phyloP scores from a whole-genome alignment of 2,113 vertebrate genomes.

The Entelurus aequoreus region DNA sequence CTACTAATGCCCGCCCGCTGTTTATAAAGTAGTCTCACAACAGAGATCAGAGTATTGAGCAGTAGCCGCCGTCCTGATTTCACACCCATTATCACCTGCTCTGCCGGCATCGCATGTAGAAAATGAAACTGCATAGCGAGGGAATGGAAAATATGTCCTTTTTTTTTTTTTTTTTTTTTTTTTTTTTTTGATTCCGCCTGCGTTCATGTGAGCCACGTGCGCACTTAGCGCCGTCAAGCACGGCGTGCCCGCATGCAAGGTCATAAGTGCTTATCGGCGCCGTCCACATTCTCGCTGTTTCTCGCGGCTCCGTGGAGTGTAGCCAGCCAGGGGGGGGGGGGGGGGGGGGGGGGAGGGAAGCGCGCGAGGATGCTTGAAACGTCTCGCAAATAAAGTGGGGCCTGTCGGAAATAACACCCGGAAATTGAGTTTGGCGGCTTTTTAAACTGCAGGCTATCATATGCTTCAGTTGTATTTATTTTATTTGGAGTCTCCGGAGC shows the following conservation, averaged over 20 bases:
- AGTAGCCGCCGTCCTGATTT: slow-evolving; percentile 43
- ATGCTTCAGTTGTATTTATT: slow-evolving; percentile 5
- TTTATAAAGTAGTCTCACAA: slow-evolving; percentile 38
- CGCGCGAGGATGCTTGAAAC: neutral
- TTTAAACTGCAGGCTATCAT: neutral
- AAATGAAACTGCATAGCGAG: slow-evolving; percentile 42
- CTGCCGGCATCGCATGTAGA: slow-evolving; percentile 36
- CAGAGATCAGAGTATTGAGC: slow-evolving; percentile 23
- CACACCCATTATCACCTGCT: slow-evolving; percentile 59
- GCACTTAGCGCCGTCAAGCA: slow-evolving; percentile 9
- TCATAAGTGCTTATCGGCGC: slow-evolving; percentile 31
- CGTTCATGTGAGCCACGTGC: slow-evolving; percentile 6
- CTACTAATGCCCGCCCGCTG: slow-evolving; percentile 30
- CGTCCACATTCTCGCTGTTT: slow-evolving; percentile 17
- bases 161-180: slow-evolving; percentile 16
- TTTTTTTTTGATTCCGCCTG: neutral
- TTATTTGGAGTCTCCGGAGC: neutral
- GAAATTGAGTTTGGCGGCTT: neutral
- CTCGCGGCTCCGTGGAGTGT: neutral
- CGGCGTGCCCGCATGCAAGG: slow-evolving; percentile 9
- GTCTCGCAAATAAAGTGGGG: neutral
- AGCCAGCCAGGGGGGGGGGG: neutral
- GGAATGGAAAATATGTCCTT: slow-evolving; percentile 43
- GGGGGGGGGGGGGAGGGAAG: neutral
- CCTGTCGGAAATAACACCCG: neutral